Evolutionary conservation across 2,797 vertebrate species (phyloP).

Genomic region (Cryptoblepharus egeriae): DNA sequence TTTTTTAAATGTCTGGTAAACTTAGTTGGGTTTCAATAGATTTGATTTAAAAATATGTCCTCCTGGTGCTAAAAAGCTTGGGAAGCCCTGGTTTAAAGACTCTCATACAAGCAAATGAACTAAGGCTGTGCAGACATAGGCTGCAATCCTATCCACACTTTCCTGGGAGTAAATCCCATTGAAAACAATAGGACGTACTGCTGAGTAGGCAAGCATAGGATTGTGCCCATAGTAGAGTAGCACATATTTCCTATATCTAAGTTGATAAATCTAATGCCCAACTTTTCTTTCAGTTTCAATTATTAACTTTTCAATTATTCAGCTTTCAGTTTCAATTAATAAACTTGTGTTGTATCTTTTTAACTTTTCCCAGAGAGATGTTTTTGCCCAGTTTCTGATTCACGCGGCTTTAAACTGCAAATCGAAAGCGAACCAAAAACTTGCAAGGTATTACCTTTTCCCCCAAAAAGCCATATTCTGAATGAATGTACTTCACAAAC

Average conservation of each 20-base stretch:
- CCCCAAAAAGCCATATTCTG: neutral
- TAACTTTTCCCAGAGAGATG: slow-evolving; percentile 84
- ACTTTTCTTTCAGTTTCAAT: neutral
- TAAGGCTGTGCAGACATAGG: too few relatives aligned
- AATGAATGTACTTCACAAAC: neutral
- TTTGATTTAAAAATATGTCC: too few relatives aligned
- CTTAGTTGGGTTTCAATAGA: too few relatives aligned
- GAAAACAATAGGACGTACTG: too few relatives aligned
- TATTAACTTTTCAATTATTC: too few relatives aligned
- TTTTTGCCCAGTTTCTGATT: slow-evolving; percentile 92
- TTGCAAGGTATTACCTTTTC: slow-evolving; percentile 82
- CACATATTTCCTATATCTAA: neutral
- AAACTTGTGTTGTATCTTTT: neutral
- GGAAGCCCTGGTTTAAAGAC: neutral
- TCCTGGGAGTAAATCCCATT: too few relatives aligned
- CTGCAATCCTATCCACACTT: too few relatives aligned
- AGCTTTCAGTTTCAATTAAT: neutral
- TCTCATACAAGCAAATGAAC: neutral
- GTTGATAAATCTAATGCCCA: neutral
- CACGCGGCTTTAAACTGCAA: slow-evolving; percentile 89
- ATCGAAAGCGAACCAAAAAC: slow-evolving; percentile 80
- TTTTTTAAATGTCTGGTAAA: too few relatives aligned
- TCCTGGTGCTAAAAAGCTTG: too few relatives aligned
- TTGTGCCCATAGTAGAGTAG: neutral
- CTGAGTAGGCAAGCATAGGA: too few relatives aligned